Evolutionary conservation across 1,140 invertebrate species (phyloP), one percentile per base, ranked within the genome.

Genomic region (Eumeta japonica): DNA sequence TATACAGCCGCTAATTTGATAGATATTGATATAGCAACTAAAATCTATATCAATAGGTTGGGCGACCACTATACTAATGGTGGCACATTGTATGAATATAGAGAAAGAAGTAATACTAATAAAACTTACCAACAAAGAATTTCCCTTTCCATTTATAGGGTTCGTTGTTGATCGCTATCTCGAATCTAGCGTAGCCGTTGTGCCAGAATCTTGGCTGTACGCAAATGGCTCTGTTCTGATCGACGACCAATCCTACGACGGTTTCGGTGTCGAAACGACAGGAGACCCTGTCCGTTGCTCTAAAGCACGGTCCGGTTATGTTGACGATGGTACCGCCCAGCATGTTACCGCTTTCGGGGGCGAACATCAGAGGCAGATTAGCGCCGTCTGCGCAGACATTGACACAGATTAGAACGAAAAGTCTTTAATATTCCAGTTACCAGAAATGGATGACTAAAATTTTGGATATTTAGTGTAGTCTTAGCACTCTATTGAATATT

Each of bases 301-400:
- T 75, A 46, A 81, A 77, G 64, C 94, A 97, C 7, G 94, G 94
- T 0, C 94, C 94, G 0, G 93, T 96, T 16, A 97, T 90, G 57
- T 97, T 96, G 3, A 97, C 91, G 29, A 95, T 83, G 0, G 91
- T 94, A 7, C 93, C 93, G 2, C 93, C 93, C 30, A 97, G 73
- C 94, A 97, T 97, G 62, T 93, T 93, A 11, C 93, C 92, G 60
- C 89, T 92, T 65, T 95, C 90, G 1, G 94, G 92, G 1, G 93
- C 90, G 57, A 96, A 94, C 34, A 90, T 84, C 16, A 96, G 63
- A 0, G 86, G 85, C 41, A 92, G 77, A 68, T 87, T 82, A 7
- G 88, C 84, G 11, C 86, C 88, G 56, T 87, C 88, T 91, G 52
- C 16, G 28, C 16, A 24, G 10, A 16, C 7, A 15, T 15, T 16